Evolutionary conservation across 1,140 invertebrate genomes (phyloP), one percentile per base, ranked within the genome.

Genomic region (Cepaea nemoralis): DNA sequence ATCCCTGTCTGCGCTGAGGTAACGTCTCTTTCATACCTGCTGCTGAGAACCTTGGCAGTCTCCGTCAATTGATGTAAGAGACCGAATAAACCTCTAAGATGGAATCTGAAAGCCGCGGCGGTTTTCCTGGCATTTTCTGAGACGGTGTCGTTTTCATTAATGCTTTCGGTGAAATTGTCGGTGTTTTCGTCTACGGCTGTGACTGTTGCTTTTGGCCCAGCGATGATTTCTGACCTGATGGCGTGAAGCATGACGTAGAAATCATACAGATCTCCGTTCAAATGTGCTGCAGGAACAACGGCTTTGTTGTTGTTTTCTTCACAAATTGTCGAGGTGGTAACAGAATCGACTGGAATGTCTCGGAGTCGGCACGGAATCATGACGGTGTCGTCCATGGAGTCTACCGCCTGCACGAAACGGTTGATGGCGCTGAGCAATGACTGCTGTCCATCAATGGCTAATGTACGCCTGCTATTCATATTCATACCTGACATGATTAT

Each of bases 281-380:
- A 73, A 24, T 63, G 74, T 14, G 85, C 66, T 16, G 77, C 75
- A 1, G 84, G 77, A 31, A 87, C 35, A 0, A 85, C 48, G 14
- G 83, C 80, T 76, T 85, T 82, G 67, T 85, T 86, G 55, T 83
- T 87, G 50, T 87, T 87, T 77, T 82, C 81, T 75, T 81, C 85
- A 14, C 31, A 19, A 19, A 88, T 79, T 16, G 75, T 83, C 16
- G 81, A 55, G 24, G 69, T 70, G 31, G 75, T 59, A n/a, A 75
- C n/a, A 10, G 55, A 55, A 1, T 63, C 35, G n/a, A 87, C 77
- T 27, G 86, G 85, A 81, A 88, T 85, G 69, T 88, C 87, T 82
- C 85, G 77, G 0, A 88, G 79, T 0, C 85, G 84, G 69, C 86
- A 87, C 14, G 87, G 87, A 71, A 88, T 86, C 87, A 88, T 88